phyloP scores from a whole-genome alignment of 2,888 invertebrate species.

The Stictocephala bisonia region DNA sequence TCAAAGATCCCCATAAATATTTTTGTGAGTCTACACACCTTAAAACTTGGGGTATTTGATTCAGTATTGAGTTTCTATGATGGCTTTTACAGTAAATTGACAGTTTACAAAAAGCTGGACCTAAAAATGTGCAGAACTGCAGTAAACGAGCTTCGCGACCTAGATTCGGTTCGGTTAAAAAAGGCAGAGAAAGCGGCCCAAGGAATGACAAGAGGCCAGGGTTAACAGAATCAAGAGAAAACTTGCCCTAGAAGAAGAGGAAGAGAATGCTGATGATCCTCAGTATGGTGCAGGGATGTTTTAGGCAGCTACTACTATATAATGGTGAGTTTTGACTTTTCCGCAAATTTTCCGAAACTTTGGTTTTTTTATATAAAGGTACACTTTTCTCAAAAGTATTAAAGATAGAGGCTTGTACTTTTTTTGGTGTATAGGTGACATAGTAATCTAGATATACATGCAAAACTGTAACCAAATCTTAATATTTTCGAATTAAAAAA shows the following conservation, averaged over 20 bases:
- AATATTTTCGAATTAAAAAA: conserved; percentile 1
- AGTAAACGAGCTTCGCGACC: background rate
- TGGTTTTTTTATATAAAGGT: conserved; percentile 21
- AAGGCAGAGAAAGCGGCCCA: conserved; percentile 17
- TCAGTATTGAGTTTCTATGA: conserved; percentile 19
- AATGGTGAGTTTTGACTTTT: conserved; percentile 4
- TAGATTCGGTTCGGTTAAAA: background rate
- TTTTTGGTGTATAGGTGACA: conserved; percentile 21
- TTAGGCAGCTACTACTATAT: conserved; percentile 3
- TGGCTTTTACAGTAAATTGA: conserved; percentile 32
- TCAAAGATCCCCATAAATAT: conserved; percentile 6
- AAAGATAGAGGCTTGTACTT: conserved; percentile 19
- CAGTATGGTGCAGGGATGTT: conserved; percentile 26
- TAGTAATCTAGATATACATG: conserved; percentile 2
- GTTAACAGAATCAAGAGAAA: conserved; percentile 11
- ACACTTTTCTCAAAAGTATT: conserved; percentile 21
- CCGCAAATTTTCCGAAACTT: conserved; percentile 15
- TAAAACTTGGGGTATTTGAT: conserved; percentile 19
- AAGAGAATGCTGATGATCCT: conserved; percentile 22
- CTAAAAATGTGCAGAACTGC: conserved; percentile 1
- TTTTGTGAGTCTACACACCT: conserved; percentile 21
- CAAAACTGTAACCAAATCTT: background rate
- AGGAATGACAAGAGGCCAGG: conserved; percentile 15
- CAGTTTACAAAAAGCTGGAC: conserved; percentile 1
- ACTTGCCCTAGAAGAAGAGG: conserved; percentile 2